Conservation (phyloP, 1,140 invertebrate species). For the Hesperophylax magnus region DNA sequence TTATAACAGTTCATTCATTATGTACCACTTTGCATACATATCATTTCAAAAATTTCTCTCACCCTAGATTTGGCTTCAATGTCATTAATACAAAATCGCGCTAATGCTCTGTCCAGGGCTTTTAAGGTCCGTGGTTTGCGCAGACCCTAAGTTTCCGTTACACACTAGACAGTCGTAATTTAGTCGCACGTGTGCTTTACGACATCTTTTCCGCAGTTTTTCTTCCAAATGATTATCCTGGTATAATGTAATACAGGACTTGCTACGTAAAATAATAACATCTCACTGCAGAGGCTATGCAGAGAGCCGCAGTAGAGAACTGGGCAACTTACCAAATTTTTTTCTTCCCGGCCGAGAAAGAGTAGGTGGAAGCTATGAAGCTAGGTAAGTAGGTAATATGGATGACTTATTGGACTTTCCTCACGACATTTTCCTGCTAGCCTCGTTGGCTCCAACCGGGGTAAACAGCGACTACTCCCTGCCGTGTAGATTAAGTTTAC, state of each 20-base stretch:
- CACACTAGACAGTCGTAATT: not conserved
- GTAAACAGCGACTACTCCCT: not conserved
- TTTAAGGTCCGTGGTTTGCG: no score
- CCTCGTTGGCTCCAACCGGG: not conserved
- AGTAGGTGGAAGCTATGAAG: no score
- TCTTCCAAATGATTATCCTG: not conserved
- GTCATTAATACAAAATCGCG: no score
- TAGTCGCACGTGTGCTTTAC: not conserved
- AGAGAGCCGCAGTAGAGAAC: constrained; percentile 8
- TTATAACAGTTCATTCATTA: no score
- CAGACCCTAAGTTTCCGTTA: not conserved
- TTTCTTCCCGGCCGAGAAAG: not conserved
- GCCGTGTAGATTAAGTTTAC: not conserved
- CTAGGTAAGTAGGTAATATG: no score
- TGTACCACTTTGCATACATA: no score
- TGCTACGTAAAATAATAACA: not conserved
- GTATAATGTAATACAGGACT: not conserved
- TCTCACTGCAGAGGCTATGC: constrained; percentile 5
- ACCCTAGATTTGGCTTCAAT: no score
- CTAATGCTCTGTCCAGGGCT: no score
- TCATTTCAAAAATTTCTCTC: no score
- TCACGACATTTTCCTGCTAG: not conserved
- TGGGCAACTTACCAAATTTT: constrained; percentile 30
- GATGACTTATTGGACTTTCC: not conserved
- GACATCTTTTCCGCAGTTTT: not conserved